These are phyloP conservation scores for Steromphala cineraria DNA, from an alignment of 2,888 invertebrate genomes.

Conservation along the genomic window DNA sequence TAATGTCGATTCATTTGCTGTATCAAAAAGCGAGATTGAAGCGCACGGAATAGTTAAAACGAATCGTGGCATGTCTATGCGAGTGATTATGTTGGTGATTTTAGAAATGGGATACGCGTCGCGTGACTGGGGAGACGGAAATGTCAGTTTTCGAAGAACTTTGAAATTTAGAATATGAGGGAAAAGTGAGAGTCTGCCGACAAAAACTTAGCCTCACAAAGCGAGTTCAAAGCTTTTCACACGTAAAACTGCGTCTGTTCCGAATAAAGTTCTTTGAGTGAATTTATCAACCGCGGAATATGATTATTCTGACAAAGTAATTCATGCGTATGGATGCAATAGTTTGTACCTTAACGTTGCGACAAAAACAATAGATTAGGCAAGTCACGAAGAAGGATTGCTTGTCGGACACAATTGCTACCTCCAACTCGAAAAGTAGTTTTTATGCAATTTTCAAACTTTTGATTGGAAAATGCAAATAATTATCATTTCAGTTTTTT, in stretches of 20 bases:
- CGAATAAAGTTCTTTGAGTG: too few relatives aligned
- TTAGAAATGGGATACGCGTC: conserved; percentile 1
- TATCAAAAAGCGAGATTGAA: background rate
- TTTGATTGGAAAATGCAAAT: too few relatives aligned
- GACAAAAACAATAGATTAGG: conserved; percentile 4
- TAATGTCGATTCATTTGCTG: conserved; percentile 6
- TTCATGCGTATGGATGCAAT: background rate
- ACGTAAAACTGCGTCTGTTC: background rate
- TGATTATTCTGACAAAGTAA: conserved; percentile 4
- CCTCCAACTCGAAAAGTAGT: background rate
- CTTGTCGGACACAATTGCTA: background rate
- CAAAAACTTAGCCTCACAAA: background rate
- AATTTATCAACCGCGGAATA: background rate
- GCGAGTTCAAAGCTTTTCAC: background rate
- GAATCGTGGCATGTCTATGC: background rate
- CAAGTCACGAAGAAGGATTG: background rate
- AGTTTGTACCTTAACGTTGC: background rate
- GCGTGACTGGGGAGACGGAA: background rate
- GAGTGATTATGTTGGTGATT: background rate
- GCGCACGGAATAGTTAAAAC: conserved; percentile 3
- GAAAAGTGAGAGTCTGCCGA: background rate
- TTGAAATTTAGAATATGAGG: background rate
- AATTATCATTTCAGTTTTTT: too few relatives aligned
- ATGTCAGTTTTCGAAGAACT: background rate
- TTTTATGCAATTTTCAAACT: too few relatives aligned